Conservation (phyloP, 1,140 invertebrate species). For the Drosophila punjabiensis region DNA sequence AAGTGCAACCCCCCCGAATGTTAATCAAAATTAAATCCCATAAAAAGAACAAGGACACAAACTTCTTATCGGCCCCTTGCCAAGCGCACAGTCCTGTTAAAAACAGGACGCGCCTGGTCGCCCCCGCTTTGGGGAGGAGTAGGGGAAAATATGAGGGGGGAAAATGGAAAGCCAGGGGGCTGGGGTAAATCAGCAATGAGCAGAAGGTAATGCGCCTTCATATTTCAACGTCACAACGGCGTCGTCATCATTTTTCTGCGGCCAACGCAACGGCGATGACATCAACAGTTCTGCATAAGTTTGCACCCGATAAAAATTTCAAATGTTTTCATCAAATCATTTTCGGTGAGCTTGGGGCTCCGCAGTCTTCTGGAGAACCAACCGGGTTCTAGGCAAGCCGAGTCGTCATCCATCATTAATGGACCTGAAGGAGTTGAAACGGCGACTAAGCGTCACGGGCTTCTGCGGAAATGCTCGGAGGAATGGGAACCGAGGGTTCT, state of each 20-base stretch:
- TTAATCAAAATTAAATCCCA: constrained; percentile 75
- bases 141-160: neutral
- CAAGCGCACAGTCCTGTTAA: constrained; percentile 48
- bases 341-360: constrained; percentile 55
- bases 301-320: constrained; percentile 84
- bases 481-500: neutral
- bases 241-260: constrained; percentile 80
- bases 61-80: constrained; percentile 64
- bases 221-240: constrained; percentile 82
- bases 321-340: constrained; percentile 84
- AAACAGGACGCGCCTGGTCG: constrained; percentile 45
- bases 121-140: neutral
- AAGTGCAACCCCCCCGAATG: constrained; percentile 66
- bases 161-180: neutral
- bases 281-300: constrained; percentile 84
- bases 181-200: constrained; percentile 27
- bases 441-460: constrained; percentile 54
- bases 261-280: constrained; percentile 70
- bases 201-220: constrained; percentile 74
- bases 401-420: constrained; percentile 82
- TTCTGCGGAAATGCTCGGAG: constrained; percentile 11
- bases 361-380: constrained; percentile 12
- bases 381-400: constrained; percentile 20
- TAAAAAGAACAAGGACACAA: constrained; percentile 49
- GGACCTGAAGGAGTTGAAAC: constrained; percentile 72